Evolutionary conservation across 2,888 invertebrate species (phyloP).

Genomic region (Trileptium ribeirensis): DNA sequence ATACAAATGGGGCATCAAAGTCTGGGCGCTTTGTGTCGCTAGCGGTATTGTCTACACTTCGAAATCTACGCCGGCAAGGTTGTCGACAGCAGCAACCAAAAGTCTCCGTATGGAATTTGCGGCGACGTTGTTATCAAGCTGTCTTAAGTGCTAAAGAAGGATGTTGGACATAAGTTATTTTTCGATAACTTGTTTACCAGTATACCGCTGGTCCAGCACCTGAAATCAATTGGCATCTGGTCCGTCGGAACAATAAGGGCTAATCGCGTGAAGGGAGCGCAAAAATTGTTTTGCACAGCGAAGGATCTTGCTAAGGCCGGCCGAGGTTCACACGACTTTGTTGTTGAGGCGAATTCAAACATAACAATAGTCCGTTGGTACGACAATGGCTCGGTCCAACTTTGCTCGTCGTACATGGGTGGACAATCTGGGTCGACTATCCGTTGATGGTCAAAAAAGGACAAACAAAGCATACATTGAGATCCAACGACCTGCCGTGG

Average conservation of each 20-base stretch:
- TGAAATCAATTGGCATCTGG: too few relatives aligned
- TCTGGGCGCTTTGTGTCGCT: neutral
- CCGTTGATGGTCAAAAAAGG: conserved; percentile 35
- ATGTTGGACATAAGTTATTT: neutral
- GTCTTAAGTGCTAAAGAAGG: neutral
- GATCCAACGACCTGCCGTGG: conserved; percentile 10
- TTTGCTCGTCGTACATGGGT: conserved; percentile 40
- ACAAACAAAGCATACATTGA: conserved; percentile 16
- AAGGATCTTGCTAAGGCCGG: neutral
- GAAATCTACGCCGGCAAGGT: neutral
- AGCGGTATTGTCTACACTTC: conserved; percentile 11
- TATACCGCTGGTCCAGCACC: neutral
- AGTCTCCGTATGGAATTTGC: neutral
- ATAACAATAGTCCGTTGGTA: conserved; percentile 40
- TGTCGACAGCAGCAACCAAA: neutral
- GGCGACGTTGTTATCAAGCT: neutral
- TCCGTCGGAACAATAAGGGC: too few relatives aligned
- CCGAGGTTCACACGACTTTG: neutral
- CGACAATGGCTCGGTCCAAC: conserved; percentile 42
- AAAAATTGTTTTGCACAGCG: too few relatives aligned
- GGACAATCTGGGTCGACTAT: conserved; percentile 39
- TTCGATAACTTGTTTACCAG: conserved; percentile 7
- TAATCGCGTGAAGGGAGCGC: too few relatives aligned
- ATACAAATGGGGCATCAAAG: conserved; percentile 13
- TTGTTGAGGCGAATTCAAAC: conserved; percentile 21